phyloP scores from a whole-genome alignment of 2,113 vertebrate genomes.

The Hylia prasina region DNA sequence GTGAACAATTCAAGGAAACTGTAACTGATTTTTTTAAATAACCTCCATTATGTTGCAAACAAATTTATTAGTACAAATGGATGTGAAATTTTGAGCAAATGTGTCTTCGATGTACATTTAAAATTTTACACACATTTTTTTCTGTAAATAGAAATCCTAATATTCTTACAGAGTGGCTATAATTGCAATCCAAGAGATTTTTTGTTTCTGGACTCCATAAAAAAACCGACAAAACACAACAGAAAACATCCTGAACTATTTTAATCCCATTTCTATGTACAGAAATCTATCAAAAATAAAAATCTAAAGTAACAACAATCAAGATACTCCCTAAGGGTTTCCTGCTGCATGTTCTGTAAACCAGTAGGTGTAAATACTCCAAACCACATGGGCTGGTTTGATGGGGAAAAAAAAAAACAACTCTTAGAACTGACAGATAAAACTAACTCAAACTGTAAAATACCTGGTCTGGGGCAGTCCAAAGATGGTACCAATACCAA shows the following conservation, averaged over 20 bases:
- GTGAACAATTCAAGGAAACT: not conserved
- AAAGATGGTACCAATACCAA: conserved; percentile 93
- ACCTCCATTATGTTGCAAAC: not conserved
- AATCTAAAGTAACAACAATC: not conserved
- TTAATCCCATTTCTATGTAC: not conserved
- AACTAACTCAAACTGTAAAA: not conserved
- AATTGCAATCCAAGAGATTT: not conserved
- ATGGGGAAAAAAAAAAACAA: not conserved
- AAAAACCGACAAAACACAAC: not conserved
- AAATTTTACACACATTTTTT: not conserved
- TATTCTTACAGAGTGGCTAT: not conserved
- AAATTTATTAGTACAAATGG: not conserved
- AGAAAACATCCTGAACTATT: not conserved
- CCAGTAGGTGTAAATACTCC: not conserved
- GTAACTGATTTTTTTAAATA: not conserved
- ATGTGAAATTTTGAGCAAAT: not conserved
- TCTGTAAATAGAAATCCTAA: not conserved
- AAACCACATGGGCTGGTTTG: not conserved
- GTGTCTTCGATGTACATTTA: not conserved
- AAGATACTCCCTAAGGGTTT: not conserved
- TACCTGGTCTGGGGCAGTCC: conserved; percentile 96
- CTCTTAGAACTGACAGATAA: not conserved
- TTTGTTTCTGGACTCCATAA: not conserved
- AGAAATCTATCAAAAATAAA: not conserved
- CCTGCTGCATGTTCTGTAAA: not conserved